These are phyloP conservation scores for Mesorhabditis spiculigera DNA, from an alignment of 2,888 invertebrate species.

Conservation along the genomic window DNA sequence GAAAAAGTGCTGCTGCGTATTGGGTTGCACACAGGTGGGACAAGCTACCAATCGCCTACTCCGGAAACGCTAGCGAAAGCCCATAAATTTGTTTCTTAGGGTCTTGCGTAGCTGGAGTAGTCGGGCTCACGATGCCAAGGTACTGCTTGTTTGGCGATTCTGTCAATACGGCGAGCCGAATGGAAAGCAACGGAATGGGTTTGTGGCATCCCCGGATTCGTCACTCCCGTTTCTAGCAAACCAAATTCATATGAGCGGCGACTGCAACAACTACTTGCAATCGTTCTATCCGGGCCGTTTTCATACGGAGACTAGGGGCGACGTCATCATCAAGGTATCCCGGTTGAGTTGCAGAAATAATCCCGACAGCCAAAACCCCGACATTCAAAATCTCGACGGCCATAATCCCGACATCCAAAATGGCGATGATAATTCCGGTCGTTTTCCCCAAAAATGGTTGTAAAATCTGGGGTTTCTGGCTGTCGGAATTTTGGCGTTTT, in stretches of 20 bases:
- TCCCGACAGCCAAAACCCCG: too few species aligned
- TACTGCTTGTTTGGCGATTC: conserved; percentile 48
- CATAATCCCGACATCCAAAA: too few species aligned
- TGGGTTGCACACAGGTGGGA: conserved; percentile 35
- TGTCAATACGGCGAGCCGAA: conserved; percentile 44
- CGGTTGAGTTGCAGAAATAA: not conserved
- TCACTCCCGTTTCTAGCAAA: conserved; percentile 24
- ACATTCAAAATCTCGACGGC: too few species aligned
- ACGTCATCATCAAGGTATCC: conserved; percentile 40
- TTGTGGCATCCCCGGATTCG: too few species aligned
- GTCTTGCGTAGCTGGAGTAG: conserved; percentile 43
- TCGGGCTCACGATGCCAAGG: conserved; percentile 45
- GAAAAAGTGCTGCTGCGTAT: conserved; percentile 44
- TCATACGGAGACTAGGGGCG: conserved; percentile 34
- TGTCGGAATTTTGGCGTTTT: too few species aligned
- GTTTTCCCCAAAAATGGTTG: too few species aligned
- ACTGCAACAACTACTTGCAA: conserved; percentile 28
- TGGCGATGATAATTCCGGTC: too few species aligned
- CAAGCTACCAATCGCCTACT: not conserved
- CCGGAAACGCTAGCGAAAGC: too few species aligned
- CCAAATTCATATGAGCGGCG: conserved; percentile 35
- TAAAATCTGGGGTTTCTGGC: too few species aligned
- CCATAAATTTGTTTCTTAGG: conserved; percentile 15
- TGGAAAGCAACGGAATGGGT: conserved; percentile 42
- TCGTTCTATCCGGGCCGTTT: conserved; percentile 25